A percentile compares a stretch with the other conserved stretches of the same genome.
phyloP scores from a whole-genome alignment of 2,113 vertebrate genomes.

The Corythornis cristatus region DNA sequence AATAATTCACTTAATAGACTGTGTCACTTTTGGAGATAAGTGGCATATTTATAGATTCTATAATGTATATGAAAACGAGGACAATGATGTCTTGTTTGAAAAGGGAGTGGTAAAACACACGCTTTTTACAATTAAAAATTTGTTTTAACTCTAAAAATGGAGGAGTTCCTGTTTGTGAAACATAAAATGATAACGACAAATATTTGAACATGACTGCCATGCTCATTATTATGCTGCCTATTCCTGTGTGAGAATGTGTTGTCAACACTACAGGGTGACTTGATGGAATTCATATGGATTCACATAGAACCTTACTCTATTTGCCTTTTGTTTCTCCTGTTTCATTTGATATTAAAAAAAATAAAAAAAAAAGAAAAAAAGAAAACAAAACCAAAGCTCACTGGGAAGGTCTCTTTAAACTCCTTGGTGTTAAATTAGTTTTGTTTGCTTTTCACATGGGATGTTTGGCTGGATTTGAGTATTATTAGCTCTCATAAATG shows the following conservation, averaged over 20 bases:
- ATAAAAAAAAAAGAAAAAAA: not conserved
- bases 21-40: conserved; percentile 43
- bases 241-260: not conserved
- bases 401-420: not conserved
- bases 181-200: not conserved
- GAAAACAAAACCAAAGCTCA: not conserved
- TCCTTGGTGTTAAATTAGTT: not conserved
- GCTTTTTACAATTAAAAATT: not conserved
- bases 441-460: not conserved
- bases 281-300: too few relatives aligned
- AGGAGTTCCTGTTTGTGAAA: not conserved
- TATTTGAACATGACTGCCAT: not conserved
- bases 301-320: not conserved
- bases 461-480: not conserved
- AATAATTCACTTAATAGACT: conserved; percentile 45
- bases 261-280: not conserved
- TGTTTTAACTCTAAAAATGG: not conserved
- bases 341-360: not conserved
- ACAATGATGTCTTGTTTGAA: conserved; percentile 4
- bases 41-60: conserved; percentile 51
- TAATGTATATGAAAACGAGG: conserved; percentile 2
- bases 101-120: not conserved
- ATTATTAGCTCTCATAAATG: not conserved
- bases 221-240: not conserved
- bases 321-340: not conserved